Conservation (phyloP, 2,113 vertebrate genomes). For the Gymnarchus niloticus region DNA sequence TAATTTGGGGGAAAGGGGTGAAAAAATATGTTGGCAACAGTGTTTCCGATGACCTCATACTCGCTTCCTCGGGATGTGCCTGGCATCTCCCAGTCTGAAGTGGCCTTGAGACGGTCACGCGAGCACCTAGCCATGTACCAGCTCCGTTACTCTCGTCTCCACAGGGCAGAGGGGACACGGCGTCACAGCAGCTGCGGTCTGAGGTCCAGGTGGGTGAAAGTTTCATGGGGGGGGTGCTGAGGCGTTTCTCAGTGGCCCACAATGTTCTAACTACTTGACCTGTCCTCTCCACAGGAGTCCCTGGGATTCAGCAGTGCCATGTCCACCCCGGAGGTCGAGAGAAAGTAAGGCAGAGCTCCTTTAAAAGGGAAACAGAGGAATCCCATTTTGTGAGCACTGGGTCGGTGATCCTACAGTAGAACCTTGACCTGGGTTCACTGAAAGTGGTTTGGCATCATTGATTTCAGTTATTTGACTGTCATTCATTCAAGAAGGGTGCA, state of each 20-base stretch:
- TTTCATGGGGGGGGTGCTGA: not conserved
- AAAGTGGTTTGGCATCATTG: too few relatives aligned
- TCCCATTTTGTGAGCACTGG: not conserved
- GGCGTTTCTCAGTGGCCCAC: not conserved
- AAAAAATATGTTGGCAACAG: not conserved
- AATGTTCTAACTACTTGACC: not conserved
- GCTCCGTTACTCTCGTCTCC: slow-evolving; percentile 35
- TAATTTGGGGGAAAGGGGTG: not conserved
- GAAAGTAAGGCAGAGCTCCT: slow-evolving; percentile 69
- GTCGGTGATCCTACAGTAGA: too few relatives aligned
- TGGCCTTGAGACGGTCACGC: not conserved
- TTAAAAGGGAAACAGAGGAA: not conserved
- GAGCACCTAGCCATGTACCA: not conserved
- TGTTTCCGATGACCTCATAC: not conserved
- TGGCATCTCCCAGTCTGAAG: not conserved
- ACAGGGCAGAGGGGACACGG: slow-evolving; percentile 76
- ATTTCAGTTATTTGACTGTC: too few relatives aligned
- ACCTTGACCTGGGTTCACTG: too few relatives aligned
- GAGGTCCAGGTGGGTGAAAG: slow-evolving; percentile 81
- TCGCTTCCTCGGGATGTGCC: not conserved
- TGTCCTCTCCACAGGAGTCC: slow-evolving; percentile 68
- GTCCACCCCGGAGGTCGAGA: slow-evolving; percentile 83
- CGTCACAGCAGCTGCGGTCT: slow-evolving; percentile 81
- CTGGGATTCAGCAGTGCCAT: slow-evolving; percentile 74
- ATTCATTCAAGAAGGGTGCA: too few relatives aligned